Evolutionary conservation across 1,140 invertebrate species (phyloP).

Genomic region (Colletes latitarsis): DNA sequence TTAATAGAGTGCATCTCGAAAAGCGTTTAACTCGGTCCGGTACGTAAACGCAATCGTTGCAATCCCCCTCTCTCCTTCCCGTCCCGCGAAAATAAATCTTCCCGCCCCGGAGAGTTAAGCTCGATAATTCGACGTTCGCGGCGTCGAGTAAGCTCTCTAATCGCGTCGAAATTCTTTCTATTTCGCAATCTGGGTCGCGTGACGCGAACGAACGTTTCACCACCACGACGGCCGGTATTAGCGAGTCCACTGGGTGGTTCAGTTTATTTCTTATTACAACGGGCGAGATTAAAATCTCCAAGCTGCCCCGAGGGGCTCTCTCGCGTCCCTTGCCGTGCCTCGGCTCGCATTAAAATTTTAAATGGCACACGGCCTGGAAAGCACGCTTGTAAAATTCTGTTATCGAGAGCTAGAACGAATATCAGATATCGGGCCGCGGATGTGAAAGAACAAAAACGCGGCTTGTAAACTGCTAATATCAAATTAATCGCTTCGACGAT

Average conservation of each 20-base stretch:
- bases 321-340: constrained; percentile 17
- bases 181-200: constrained; percentile 56
- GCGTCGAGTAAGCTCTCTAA: constrained; percentile 1
- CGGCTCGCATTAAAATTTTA: constrained; percentile 57
- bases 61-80: background rate
- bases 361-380: constrained; percentile 40
- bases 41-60: constrained; percentile 1
- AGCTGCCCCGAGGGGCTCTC: background rate
- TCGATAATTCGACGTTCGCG: constrained; percentile 35
- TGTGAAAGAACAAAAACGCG: background rate
- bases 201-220: constrained; percentile 54
- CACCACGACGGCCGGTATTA: constrained; percentile 33
- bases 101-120: constrained; percentile 12
- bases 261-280: constrained; percentile 63
- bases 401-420: constrained; percentile 23
- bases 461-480: constrained; percentile 30
- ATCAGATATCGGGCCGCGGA: constrained; percentile 7
- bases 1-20: constrained; percentile 3
- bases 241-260: constrained; percentile 33
- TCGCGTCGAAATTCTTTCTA: constrained; percentile 51
- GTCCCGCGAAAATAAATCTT: constrained; percentile 18
- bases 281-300: constrained; percentile 56
- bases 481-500: constrained; percentile 8
- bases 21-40: background rate
- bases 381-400: constrained; percentile 29